phyloP scores from a whole-genome alignment of 2,888 invertebrate species.

The Archips crataeganus region DNA sequence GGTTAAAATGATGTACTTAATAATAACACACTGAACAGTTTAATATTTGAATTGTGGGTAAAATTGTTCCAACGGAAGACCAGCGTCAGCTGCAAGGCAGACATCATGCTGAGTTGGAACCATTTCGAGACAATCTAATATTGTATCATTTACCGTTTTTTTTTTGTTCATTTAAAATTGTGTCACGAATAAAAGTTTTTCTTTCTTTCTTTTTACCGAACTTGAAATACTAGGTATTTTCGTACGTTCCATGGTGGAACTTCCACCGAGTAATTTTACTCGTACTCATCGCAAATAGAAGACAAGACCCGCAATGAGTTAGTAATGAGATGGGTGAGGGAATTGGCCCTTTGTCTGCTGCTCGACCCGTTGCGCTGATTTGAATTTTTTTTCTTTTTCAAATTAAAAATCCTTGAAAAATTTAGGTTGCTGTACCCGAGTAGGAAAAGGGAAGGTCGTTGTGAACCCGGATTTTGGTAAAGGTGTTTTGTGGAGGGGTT shows the following conservation, averaged over 20 bases:
- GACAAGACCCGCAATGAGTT: constrained; percentile 34
- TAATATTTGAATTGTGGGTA: too few species aligned
- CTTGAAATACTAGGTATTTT: constrained; percentile 8
- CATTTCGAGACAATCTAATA: too few species aligned
- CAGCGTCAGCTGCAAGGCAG: too few species aligned
- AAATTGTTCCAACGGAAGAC: too few species aligned
- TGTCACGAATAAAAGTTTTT: too few species aligned
- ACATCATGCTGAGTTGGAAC: too few species aligned
- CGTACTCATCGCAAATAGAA: constrained; percentile 19
- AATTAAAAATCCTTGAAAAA: constrained; percentile 40
- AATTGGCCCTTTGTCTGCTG: constrained; percentile 38
- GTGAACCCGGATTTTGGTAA: background rate
- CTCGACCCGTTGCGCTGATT: constrained; percentile 31
- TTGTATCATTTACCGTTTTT: too few species aligned
- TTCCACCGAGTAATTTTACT: constrained; percentile 18
- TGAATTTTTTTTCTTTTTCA: constrained; percentile 38
- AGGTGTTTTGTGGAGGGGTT: background rate
- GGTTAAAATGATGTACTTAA: too few species aligned
- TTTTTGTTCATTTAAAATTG: too few species aligned
- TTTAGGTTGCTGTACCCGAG: constrained; percentile 3
- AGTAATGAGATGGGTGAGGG: constrained; percentile 40
- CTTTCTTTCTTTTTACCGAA: too few species aligned
- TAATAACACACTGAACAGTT: too few species aligned
- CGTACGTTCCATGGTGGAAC: background rate
- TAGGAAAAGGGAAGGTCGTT: background rate